Conservation (phyloP, 2,797 vertebrate genomes). For the Peromyscus nudipes region DNA sequence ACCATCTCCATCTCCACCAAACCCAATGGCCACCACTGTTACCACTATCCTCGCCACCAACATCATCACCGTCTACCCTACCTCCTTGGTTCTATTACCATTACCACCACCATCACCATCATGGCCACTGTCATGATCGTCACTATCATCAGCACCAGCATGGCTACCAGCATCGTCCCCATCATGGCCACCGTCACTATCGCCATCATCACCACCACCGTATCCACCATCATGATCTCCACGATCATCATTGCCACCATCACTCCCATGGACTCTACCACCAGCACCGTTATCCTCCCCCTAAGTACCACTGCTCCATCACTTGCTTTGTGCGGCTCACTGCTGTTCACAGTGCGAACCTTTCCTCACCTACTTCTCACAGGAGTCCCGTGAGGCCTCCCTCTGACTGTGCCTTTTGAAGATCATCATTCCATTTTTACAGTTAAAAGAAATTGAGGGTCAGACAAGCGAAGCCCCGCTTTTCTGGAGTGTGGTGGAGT, state of each 20-base stretch:
- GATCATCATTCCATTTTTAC: not conserved
- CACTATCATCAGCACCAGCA: not conserved
- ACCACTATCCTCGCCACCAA: too few relatives aligned
- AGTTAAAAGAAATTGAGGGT: not conserved
- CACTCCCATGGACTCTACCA: too few relatives aligned
- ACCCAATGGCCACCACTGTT: not conserved
- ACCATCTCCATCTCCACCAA: not conserved
- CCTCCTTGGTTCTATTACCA: too few relatives aligned
- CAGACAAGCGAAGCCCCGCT: not conserved
- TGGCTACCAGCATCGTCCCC: fast-evolving
- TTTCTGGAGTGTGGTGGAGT: not conserved
- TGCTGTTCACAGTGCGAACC: not conserved
- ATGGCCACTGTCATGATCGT: not conserved
- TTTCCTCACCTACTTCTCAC: not conserved
- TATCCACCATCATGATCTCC: not conserved
- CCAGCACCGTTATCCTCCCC: too few relatives aligned
- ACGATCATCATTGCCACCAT: fast-evolving
- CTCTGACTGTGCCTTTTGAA: not conserved
- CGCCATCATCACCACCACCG: not conserved
- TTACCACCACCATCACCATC: not conserved
- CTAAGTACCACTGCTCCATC: too few relatives aligned
- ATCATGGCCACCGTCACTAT: too few relatives aligned
- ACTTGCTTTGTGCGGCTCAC: fast-evolving
- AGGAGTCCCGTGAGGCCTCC: fast-evolving
- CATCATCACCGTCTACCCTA: not conserved